phyloP scores from a whole-genome alignment of 1,140 invertebrate species.

The Diorhabda elongata region DNA sequence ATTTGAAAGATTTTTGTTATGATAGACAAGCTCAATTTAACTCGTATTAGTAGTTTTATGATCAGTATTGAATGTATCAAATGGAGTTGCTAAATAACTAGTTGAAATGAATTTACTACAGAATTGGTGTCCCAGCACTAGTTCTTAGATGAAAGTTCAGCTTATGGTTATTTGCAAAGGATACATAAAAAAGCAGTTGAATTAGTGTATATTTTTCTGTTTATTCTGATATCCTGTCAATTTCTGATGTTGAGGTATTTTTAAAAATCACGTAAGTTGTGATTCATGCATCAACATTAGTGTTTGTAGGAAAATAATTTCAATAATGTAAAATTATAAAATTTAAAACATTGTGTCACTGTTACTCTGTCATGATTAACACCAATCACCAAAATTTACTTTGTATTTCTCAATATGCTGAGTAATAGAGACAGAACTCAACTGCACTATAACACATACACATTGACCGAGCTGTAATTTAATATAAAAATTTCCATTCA shows the following conservation, averaged over 20 bases:
- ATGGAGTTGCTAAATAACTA: slow-evolving; percentile 11
- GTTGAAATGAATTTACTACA: slow-evolving; percentile 11
- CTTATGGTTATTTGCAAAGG: slow-evolving; percentile 8
- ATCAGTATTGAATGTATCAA: slow-evolving; percentile 23
- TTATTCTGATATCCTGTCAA: slow-evolving; percentile 14
- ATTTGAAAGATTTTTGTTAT: background rate
- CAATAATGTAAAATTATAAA: background rate
- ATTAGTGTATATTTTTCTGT: slow-evolving; percentile 14
- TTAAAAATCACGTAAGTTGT: background rate
- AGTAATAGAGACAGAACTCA: slow-evolving; percentile 13
- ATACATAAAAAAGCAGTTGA: slow-evolving; percentile 22
- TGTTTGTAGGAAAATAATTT: slow-evolving; percentile 4
- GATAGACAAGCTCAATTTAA: slow-evolving; percentile 7
- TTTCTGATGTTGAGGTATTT: slow-evolving; percentile 10
- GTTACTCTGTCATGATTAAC: background rate
- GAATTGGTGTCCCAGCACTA: slow-evolving; percentile 27
- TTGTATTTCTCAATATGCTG: slow-evolving; percentile 7
- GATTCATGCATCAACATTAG: background rate
- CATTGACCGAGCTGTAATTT: background rate
- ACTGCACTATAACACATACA: background rate
- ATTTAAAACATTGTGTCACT: background rate
- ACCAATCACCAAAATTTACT: slow-evolving; percentile 10
- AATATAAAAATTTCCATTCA: background rate
- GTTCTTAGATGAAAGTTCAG: slow-evolving; percentile 11
- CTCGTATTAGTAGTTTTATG: slow-evolving; percentile 30